Conservation (phyloP, 2,888 invertebrate species). For the Drosophila anomalata region DNA sequence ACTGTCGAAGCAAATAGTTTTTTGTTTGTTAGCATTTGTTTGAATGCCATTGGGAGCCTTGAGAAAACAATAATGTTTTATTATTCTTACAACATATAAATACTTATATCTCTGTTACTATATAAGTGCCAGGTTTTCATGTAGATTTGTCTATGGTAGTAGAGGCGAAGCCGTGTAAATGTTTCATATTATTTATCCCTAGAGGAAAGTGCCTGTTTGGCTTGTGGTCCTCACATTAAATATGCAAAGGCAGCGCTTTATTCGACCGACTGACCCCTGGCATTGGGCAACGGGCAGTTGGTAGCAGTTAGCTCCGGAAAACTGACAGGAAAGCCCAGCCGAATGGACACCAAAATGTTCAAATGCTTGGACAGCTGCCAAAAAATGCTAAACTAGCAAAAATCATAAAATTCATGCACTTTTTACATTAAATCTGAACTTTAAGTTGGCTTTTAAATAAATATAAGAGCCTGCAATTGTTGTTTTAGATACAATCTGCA, state of each 20-base stretch:
- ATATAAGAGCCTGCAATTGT: no score
- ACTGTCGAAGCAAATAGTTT: constrained; percentile 48
- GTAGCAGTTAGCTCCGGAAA: neutral
- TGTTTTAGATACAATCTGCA: neutral
- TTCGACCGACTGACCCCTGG: constrained; percentile 48
- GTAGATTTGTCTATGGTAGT: constrained; percentile 28
- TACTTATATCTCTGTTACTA: constrained; percentile 3
- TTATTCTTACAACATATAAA: constrained; percentile 38
- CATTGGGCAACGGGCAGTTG: neutral
- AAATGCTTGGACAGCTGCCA: constrained; percentile 75
- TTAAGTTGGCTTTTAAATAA: no score
- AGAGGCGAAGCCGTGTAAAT: constrained; percentile 52
- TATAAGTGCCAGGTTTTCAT: constrained; percentile 44
- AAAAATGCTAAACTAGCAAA: constrained; percentile 66
- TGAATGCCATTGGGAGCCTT: constrained; percentile 30
- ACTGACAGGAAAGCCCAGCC: constrained; percentile 53
- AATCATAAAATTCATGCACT: constrained; percentile 38
- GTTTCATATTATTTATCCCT: constrained; percentile 72
- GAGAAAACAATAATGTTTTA: constrained; percentile 44
- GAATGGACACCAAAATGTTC: constrained; percentile 45
- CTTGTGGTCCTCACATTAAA: constrained; percentile 57
- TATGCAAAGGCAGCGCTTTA: constrained; percentile 72
- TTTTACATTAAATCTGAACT: neutral
- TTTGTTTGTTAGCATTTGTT: constrained; percentile 13
- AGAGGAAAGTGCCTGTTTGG: constrained; percentile 45